Base-by-base conservation (phyloP, 2,113 vertebrate species). In the Gadus chalcogrammus region DNA sequence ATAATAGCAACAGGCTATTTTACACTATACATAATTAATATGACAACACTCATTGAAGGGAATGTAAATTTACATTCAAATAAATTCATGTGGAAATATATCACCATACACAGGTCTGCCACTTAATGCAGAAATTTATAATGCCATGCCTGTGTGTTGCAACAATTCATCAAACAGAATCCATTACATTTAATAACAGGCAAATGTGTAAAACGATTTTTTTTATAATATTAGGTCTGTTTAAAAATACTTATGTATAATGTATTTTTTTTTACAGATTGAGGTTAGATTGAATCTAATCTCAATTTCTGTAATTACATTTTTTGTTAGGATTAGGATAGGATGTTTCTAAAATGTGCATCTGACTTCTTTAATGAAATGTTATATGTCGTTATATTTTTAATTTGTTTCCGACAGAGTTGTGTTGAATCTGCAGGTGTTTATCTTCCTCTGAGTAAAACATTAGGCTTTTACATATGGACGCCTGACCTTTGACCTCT, bases 381-480 rank as follows among this genome's bases (percentile, higher is more conserved):
- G 42, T 48, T 0, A 48, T 60, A 28, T 60, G 60, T 17, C 12
- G 56, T 52, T 59, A 68, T 61, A 68, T n/a, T 63, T 12, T 61
- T 56, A 7, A 31, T 84, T 76, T 77, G 71, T 67, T 78, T 73
- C 77, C 31, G 4, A 35, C 31, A 35, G 31, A 65, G 73, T 59
- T 65, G 70, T 79, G 84, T 74, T 73, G 67, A 42, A 71, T 69
- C 74, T 74, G 81, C 87, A 86, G 87, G 84, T 87, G 88, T 80
- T 65, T 85, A 81, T 80, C 79, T 82, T 71, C 78, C 68, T 72
- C 72, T 65, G 70, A 74, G 56, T 66, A 15, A 62, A n/a, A 75
- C 64, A 22, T 31, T 58, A 61, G 65, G 59, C 73, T 65, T 76
- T 78, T 38, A 78, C 79, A 80, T 83, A 80, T 83, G 80, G 58